A percentile compares a stretch with the other conserved stretches of the same genome.
phyloP scores from a whole-genome alignment of 2,113 vertebrate species.

The Sylvia atricapilla region DNA sequence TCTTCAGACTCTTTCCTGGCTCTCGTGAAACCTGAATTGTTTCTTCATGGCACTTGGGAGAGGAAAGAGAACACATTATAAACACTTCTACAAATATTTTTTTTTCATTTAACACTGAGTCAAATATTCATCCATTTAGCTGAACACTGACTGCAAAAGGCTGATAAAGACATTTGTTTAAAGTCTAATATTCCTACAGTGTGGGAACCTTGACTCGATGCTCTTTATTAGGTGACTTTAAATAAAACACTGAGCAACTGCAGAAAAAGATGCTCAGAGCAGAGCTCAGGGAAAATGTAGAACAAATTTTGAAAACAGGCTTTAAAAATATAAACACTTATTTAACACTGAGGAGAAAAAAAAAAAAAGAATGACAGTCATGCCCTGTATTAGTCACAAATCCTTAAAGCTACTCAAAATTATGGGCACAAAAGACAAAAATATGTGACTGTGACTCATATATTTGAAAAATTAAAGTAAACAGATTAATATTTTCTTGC shows the following conservation, averaged over 20 bases:
- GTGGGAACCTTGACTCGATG: neutral
- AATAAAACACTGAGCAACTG: neutral
- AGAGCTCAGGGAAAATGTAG: neutral
- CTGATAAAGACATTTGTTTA: constrained; percentile 31
- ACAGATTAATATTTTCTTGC: neutral
- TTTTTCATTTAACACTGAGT: constrained; percentile 33
- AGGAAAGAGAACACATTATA: neutral
- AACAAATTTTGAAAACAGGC: neutral
- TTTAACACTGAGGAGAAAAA: neutral
- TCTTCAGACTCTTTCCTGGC: neutral
- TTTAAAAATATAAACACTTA: neutral
- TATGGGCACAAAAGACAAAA: neutral
- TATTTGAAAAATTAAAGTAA: constrained; percentile 1
- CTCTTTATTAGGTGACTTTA: constrained; percentile 3
- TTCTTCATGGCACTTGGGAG: neutral
- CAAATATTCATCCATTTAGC: constrained; percentile 20
- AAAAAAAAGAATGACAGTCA: neutral
- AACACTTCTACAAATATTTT: constrained; percentile 7
- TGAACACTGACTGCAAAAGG: constrained; percentile 22
- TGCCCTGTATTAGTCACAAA: neutral
- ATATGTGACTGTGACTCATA: neutral
- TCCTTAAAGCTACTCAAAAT: neutral
- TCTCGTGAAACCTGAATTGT: constrained; percentile 18
- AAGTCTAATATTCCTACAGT: neutral
- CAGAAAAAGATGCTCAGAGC: neutral